Evolutionary conservation across 2,888 invertebrate genomes (phyloP).

Genomic region (Drosophila suboccidentalis): DNA sequence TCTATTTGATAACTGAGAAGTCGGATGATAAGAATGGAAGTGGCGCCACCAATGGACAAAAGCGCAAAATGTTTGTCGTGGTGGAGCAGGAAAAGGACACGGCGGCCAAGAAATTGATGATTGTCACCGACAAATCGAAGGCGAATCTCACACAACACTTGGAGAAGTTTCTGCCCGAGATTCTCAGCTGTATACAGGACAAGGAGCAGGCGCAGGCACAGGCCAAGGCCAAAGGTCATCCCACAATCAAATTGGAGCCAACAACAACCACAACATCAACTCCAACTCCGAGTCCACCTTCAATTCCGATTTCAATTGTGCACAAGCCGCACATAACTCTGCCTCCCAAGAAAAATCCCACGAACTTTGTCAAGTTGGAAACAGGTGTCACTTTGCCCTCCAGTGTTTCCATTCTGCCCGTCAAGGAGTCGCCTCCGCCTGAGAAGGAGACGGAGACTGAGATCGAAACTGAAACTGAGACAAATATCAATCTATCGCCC

Average conservation of each 20-base stretch:
- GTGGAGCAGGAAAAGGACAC: slow-evolving; percentile 78
- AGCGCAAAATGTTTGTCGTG: slow-evolving; percentile 80
- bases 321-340: slow-evolving; percentile 76
- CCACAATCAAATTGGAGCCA: slow-evolving; percentile 21
- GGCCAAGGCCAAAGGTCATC: slow-evolving; percentile 16
- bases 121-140: slow-evolving; percentile 81
- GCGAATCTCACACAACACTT: slow-evolving; percentile 79
- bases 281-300: neutral
- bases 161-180: slow-evolving; percentile 83
- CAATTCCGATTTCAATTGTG: neutral
- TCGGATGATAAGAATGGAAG: slow-evolving; percentile 53
- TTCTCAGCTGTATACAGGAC: slow-evolving; percentile 81
- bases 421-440: slow-evolving; percentile 13
- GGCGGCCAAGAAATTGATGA: slow-evolving; percentile 79
- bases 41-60: slow-evolving; percentile 38
- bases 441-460: slow-evolving; percentile 56
- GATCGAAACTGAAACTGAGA: slow-evolving; percentile 52
- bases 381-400: slow-evolving; percentile 12
- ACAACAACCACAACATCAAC: slow-evolving; percentile 1
- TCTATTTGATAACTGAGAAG: slow-evolving; percentile 83
- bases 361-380: slow-evolving; percentile 62
- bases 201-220: slow-evolving; percentile 63
- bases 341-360: slow-evolving; percentile 83
- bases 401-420: slow-evolving; percentile 41
- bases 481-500: slow-evolving; percentile 83